These are phyloP conservation scores for Proterorhinus semilunaris DNA, from an alignment of 2,113 vertebrate genomes.

Conservation along the genomic window DNA sequence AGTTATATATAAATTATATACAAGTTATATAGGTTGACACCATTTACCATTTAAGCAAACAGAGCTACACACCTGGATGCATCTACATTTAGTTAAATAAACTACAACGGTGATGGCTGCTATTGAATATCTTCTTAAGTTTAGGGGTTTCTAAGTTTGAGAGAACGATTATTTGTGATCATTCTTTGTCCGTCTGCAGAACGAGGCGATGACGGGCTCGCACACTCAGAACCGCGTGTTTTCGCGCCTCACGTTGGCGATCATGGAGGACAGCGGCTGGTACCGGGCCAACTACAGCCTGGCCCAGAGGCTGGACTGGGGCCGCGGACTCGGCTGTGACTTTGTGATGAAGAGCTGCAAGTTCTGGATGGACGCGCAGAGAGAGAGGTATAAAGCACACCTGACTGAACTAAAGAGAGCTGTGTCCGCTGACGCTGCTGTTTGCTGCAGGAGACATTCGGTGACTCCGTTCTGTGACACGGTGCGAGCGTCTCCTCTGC, in stretches of 20 bases:
- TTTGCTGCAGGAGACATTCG: conserved; percentile 73
- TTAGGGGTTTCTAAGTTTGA: too few relatives aligned
- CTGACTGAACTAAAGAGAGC: too few relatives aligned
- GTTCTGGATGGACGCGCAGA: conserved; percentile 92
- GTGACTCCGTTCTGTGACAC: conserved; percentile 89
- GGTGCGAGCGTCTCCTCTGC: conserved; percentile 87
- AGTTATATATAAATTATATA: too few relatives aligned
- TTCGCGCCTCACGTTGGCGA: conserved; percentile 92
- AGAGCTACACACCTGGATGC: too few relatives aligned
- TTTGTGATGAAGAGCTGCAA: conserved; percentile 98
- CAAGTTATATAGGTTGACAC: too few relatives aligned
- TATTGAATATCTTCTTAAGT: too few relatives aligned
- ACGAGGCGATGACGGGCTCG: conserved; percentile 98
- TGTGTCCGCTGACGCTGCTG: background rate
- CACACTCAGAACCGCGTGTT: conserved; percentile 96
- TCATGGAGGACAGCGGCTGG: conserved; percentile 99
- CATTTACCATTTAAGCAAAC: too few relatives aligned
- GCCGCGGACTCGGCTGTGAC: conserved; percentile 90
- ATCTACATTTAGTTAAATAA: too few relatives aligned
- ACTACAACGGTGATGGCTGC: too few relatives aligned
- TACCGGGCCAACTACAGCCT: conserved; percentile 97
- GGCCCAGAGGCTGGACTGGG: conserved; percentile 95
- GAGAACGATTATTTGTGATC: too few relatives aligned
- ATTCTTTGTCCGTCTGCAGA: conserved; percentile 71
- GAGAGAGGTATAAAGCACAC: conserved; percentile 72